phyloP scores from a whole-genome alignment of 1,140 invertebrate genomes.

The Mycetomoellerius zeteki region DNA sequence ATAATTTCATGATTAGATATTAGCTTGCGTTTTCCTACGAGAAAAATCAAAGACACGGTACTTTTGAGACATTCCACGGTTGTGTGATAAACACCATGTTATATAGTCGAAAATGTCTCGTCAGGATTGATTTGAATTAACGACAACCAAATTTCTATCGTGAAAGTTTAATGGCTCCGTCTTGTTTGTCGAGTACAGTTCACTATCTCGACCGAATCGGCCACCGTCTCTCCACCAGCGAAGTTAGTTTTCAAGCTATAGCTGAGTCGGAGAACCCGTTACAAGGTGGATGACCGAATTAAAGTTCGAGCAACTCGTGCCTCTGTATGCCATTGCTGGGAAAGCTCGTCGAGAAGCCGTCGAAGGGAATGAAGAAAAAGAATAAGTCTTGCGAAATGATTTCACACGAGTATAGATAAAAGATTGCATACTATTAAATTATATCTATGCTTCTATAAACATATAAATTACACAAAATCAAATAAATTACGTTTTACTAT shows the following conservation, averaged over 20 bases:
- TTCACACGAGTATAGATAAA: constrained; percentile 5
- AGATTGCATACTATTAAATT: constrained; percentile 5
- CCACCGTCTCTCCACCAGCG: constrained; percentile 25
- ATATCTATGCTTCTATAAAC: background rate
- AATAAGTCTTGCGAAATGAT: constrained; percentile 16
- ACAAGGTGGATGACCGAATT: constrained; percentile 65
- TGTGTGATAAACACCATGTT: background rate
- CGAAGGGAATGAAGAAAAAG: constrained; percentile 3
- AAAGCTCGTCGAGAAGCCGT: constrained; percentile 56
- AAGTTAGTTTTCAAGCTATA: constrained; percentile 63
- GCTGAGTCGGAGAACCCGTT: constrained; percentile 56
- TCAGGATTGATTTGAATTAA: constrained; percentile 49
- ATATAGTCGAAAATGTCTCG: constrained; percentile 2
- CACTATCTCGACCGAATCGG: constrained; percentile 54
- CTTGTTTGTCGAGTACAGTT: constrained; percentile 60
- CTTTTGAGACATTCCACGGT: background rate
- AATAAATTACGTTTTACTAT: background rate
- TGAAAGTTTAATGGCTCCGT: constrained; percentile 50
- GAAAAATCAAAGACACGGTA: background rate
- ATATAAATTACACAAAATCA: background rate
- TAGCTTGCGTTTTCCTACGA: background rate
- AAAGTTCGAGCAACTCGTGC: constrained; percentile 62
- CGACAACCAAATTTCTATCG: constrained; percentile 48
- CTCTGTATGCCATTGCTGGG: constrained; percentile 6
- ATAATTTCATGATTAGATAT: constrained; percentile 26